phyloP scores from a whole-genome alignment of 1,140 invertebrate genomes.

The Campodea augens region DNA sequence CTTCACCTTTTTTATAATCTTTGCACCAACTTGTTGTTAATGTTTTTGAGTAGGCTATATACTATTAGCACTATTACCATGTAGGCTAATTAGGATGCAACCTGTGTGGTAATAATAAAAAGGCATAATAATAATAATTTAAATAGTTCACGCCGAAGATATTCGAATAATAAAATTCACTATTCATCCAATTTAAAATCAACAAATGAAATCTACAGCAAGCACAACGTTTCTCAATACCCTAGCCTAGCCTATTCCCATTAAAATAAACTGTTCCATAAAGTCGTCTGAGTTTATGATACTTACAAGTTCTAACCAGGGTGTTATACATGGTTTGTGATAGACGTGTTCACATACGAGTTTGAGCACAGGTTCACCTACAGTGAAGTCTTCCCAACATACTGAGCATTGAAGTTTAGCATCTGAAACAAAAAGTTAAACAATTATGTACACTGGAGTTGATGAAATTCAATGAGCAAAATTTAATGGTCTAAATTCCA shows the following conservation, averaged over 20 bases:
- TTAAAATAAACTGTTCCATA: conserved; percentile 5
- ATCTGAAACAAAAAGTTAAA: conserved; percentile 26
- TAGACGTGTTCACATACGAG: conserved; percentile 83
- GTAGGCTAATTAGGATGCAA: background rate
- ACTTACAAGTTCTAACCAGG: conserved; percentile 76
- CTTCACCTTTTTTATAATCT: too few relatives aligned
- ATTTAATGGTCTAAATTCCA: conserved; percentile 1
- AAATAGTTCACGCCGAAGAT: background rate
- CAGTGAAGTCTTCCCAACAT: conserved; percentile 84
- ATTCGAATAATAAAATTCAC: background rate
- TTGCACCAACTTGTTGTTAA: too few relatives aligned
- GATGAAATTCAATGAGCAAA: conserved; percentile 2
- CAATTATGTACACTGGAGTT: conserved; percentile 11
- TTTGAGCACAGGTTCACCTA: conserved; percentile 64
- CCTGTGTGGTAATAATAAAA: too few relatives aligned
- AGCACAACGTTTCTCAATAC: background rate
- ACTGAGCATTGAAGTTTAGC: conserved; percentile 80
- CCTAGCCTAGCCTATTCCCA: conserved; percentile 1
- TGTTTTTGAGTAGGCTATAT: too few relatives aligned
- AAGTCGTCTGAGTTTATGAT: conserved; percentile 3
- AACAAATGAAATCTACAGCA: background rate
- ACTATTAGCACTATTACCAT: background rate
- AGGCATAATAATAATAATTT: background rate
- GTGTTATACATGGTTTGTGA: conserved; percentile 79
- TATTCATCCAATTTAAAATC: background rate